These are phyloP conservation scores for Melanchra persicariae DNA, from an alignment of 2,888 invertebrate species.

Conservation along the genomic window DNA sequence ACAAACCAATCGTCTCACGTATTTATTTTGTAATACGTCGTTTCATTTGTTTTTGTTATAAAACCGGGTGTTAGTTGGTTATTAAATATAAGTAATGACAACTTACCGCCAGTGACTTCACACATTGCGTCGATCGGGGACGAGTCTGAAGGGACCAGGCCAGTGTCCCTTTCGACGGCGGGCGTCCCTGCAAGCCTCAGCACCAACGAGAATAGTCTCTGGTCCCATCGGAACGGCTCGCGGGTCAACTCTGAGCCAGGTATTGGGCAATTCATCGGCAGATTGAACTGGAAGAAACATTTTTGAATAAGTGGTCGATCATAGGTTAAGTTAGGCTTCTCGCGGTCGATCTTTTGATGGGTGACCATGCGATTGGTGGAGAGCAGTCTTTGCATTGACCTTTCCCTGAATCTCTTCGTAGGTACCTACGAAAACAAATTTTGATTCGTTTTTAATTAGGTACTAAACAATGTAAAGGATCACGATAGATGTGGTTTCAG, in stretches of 20 bases:
- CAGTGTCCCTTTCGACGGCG: slow-evolving; percentile 95
- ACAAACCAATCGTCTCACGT: neutral
- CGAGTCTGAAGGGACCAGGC: slow-evolving; percentile 97
- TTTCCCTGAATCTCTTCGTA: too few relatives aligned
- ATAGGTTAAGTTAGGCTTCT: too few relatives aligned
- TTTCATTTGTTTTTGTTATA: neutral
- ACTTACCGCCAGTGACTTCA: slow-evolving; percentile 98
- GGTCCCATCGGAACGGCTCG: slow-evolving; percentile 99
- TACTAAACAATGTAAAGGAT: too few relatives aligned
- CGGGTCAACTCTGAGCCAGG: slow-evolving; percentile 99
- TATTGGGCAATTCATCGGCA: slow-evolving; percentile 98
- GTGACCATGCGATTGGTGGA: too few relatives aligned
- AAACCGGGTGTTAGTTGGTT: neutral
- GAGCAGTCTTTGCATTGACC: too few relatives aligned
- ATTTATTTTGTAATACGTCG: neutral
- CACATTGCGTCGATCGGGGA: slow-evolving; percentile 99
- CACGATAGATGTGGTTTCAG: too few relatives aligned
- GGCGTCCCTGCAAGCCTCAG: slow-evolving; percentile 97
- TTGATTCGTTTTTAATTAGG: too few relatives aligned
- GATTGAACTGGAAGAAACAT: slow-evolving; percentile 92
- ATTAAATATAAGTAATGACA: slow-evolving; percentile 7
- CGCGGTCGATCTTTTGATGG: too few relatives aligned
- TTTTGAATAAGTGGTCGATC: neutral
- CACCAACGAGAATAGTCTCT: slow-evolving; percentile 98
- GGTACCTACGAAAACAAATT: too few relatives aligned